Percentiles rank a stretch among this genome's conserved stretches.
phyloP scores from a whole-genome alignment of 2,113 vertebrate species.

The Hydropotes inermis region DNA sequence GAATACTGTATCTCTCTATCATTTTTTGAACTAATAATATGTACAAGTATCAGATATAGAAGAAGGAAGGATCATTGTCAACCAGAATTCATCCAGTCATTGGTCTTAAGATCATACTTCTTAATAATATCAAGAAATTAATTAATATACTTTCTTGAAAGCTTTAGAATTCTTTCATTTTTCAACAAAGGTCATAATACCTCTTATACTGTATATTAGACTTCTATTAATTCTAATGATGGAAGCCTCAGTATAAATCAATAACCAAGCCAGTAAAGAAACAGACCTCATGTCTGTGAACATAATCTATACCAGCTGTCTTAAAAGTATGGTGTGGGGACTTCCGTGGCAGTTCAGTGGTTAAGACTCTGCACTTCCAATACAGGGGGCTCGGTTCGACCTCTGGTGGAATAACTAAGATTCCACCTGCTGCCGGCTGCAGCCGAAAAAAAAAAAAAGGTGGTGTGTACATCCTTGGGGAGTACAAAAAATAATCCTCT shows the following conservation, averaged over 20 bases:
- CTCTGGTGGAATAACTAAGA: neutral
- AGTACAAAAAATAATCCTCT: neutral
- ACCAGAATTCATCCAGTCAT: neutral
- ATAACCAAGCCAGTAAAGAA: neutral
- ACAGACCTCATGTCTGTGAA: neutral
- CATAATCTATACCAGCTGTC: neutral
- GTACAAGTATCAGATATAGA: neutral
- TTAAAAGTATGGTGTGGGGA: neutral
- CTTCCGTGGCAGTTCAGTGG: neutral
- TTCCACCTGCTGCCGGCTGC: neutral
- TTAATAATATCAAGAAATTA: slow-evolving; percentile 5
- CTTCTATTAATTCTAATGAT: neutral
- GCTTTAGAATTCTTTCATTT: neutral
- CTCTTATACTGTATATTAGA: neutral
- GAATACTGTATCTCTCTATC: neutral
- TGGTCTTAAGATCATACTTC: neutral
- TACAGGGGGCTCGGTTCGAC: neutral
- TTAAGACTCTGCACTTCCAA: neutral
- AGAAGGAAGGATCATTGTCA: neutral
- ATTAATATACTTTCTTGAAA: neutral
- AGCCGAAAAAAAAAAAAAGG: neutral
- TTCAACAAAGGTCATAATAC: neutral
- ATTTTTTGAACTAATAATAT: neutral
- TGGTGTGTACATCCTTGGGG: neutral
- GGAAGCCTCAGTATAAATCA: neutral